A percentile compares a stretch with the other conserved stretches of the same genome.
These are phyloP conservation scores for Mythimna lalbum DNA, from an alignment of 2,888 invertebrate genomes.

Conservation along the genomic window DNA sequence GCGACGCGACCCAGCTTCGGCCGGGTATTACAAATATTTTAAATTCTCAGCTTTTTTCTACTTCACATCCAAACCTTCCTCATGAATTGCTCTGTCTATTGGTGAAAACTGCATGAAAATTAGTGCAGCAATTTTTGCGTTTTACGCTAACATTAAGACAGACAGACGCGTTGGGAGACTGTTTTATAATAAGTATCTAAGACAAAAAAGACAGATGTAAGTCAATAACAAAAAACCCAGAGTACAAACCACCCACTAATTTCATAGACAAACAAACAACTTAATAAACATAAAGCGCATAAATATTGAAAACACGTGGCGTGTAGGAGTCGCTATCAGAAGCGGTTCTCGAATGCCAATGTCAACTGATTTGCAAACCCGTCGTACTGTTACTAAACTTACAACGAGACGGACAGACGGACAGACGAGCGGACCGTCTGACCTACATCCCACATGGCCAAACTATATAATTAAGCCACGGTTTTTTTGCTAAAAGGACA, in stretches of 20 bases:
- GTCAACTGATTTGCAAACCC: conserved; percentile 87
- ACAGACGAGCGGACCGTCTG: conserved; percentile 66
- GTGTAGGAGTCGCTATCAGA: conserved; percentile 59
- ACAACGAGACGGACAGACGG: conserved; percentile 45
- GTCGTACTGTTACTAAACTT: conserved; percentile 78
- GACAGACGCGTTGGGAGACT: no score
- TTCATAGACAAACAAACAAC: conserved; percentile 21
- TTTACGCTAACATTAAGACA: no score
- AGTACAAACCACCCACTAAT: neutral
- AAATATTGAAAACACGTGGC: conserved; percentile 57
- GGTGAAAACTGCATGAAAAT: no score
- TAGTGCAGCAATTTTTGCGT: no score
- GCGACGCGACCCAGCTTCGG: no score
- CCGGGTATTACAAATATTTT: no score
- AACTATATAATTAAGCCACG: conserved; percentile 68
- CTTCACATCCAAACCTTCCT: no score
- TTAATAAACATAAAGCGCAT: conserved; percentile 25
- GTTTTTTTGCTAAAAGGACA: conserved; percentile 62
- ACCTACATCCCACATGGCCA: conserved; percentile 76
- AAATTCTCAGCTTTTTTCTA: no score
- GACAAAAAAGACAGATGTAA: no score
- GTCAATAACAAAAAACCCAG: neutral
- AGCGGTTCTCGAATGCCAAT: conserved; percentile 82
- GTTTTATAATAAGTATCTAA: no score
- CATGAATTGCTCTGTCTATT: no score